phyloP scores from a whole-genome alignment of 2,888 invertebrate species.

The Hoplodrina ambigua region DNA sequence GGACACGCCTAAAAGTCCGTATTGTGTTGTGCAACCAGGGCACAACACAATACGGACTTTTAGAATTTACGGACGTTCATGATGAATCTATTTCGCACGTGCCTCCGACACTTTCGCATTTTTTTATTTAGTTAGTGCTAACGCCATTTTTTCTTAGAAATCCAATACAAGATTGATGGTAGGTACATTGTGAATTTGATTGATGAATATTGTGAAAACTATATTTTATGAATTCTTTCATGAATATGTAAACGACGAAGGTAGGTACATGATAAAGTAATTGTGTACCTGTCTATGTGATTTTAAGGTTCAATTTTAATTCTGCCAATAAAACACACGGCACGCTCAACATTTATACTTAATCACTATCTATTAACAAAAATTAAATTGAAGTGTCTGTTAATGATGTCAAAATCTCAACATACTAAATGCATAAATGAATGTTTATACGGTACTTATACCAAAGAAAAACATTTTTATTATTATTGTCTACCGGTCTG shows the following conservation, averaged over 20 bases:
- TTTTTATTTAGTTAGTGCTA: constrained; percentile 52
- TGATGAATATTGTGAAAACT: constrained; percentile 35
- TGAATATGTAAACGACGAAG: constrained; percentile 20
- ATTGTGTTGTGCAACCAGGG: constrained; percentile 38
- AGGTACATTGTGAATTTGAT: constrained; percentile 38
- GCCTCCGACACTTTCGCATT: constrained; percentile 51
- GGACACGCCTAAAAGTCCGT: neutral
- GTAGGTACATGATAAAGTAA: neutral
- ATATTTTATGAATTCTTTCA: constrained; percentile 15
- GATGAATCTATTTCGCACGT: constrained; percentile 59
- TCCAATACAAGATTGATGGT: constrained; percentile 59
- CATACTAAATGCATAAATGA: no score
- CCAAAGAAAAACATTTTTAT: no score
- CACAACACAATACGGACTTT: no score
- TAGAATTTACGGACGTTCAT: no score
- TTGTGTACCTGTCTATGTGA: neutral
- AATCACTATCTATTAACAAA: no score
- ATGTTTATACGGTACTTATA: no score
- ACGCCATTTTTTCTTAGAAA: constrained; percentile 39
- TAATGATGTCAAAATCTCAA: no score
- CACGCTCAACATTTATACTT: constrained; percentile 1
- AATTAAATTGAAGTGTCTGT: no score
- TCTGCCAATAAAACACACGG: neutral
- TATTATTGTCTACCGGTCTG: no score
- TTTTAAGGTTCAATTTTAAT: constrained; percentile 2